Conservation (phyloP, 2,113 vertebrate species). For the Festucalex cinctus region DNA sequence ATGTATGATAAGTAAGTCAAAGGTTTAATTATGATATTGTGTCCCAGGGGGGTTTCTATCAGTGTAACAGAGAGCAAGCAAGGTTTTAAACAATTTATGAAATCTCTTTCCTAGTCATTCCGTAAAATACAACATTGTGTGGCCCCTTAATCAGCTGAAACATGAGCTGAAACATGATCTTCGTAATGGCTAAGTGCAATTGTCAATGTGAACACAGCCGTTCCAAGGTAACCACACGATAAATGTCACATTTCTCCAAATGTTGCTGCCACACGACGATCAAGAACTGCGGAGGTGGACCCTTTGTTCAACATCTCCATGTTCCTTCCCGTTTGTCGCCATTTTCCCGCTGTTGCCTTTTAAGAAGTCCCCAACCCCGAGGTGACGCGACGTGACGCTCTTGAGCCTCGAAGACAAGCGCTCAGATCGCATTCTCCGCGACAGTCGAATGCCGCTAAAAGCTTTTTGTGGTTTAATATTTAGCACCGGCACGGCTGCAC, state of each 20-base stretch:
- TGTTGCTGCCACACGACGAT: constrained; percentile 16
- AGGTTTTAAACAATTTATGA: neutral
- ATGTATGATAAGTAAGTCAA: constrained; percentile 12
- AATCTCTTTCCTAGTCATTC: neutral
- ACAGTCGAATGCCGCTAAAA: constrained; percentile 32
- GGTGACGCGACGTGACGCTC: constrained; percentile 18
- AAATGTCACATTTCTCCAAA: constrained; percentile 17
- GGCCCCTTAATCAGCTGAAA: constrained; percentile 12
- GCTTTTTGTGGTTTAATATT: constrained; percentile 50
- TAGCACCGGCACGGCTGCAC: constrained; percentile 16
- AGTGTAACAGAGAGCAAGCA: constrained; percentile 32
- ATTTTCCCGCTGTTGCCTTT: neutral
- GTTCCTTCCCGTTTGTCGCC: neutral
- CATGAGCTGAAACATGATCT: neutral
- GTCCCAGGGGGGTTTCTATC: constrained; percentile 29
- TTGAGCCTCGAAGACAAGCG: constrained; percentile 12
- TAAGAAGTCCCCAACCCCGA: constrained; percentile 28
- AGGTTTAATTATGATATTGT: constrained; percentile 26
- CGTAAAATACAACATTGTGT: constrained; percentile 21
- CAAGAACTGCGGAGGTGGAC: constrained; percentile 1
- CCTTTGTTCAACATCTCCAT: constrained; percentile 3
- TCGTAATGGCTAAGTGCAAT: neutral
- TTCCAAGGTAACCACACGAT: constrained; percentile 22
- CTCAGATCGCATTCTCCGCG: neutral
- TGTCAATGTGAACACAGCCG: constrained; percentile 28